These are phyloP conservation scores for human DNA, from an alignment of 2,113 vertebrate species.

Conservation along the genomic window GRCh38 chr5:106814501-106815000, in stretches of 20 bases:
- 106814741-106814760: slow-evolving; percentile 48
- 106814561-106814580: background rate
- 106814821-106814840: slow-evolving; percentile 78
- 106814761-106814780: slow-evolving; percentile 66
- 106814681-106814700: background rate
- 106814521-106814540: background rate
- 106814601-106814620: background rate
- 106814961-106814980: slow-evolving; percentile 72
- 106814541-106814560: background rate
- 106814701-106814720: background rate
- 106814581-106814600: background rate
- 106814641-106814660: background rate
- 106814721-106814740: slow-evolving; percentile 30
- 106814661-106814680: background rate
- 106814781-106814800: slow-evolving; percentile 72
- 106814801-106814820: slow-evolving; percentile 69
- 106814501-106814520: background rate
- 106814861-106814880: slow-evolving; percentile 54
- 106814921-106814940: slow-evolving; percentile 71
- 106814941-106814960: slow-evolving; percentile 50
- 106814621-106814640: background rate
- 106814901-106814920: slow-evolving; percentile 74
- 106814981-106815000: slow-evolving; percentile 65
- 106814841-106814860: slow-evolving; percentile 70
- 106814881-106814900: slow-evolving; percentile 71